Evolutionary conservation across 2,888 invertebrate species (phyloP).

Genomic region (Pachliopta kotzebuea): DNA sequence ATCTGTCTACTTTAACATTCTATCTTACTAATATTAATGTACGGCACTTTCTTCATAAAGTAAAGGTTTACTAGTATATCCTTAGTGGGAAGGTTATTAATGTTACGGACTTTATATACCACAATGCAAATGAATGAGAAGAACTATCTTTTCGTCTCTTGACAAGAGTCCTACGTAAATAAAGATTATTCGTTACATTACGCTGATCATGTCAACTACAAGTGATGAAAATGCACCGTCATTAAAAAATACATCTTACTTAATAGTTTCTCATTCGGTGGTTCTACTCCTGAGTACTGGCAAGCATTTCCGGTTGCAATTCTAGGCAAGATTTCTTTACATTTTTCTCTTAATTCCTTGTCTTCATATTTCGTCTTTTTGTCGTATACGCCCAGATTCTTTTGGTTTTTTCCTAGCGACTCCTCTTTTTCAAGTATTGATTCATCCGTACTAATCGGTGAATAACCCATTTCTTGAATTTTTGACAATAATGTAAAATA

Average conservation of each 20-base stretch:
- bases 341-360: not conserved
- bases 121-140: too few species aligned
- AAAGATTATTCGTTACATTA: too few species aligned
- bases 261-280: not conserved
- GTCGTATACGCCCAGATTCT: not conserved
- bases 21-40: too few species aligned
- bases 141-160: too few species aligned
- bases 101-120: too few species aligned
- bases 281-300: not conserved
- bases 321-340: not conserved
- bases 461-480: not conserved
- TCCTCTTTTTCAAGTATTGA: not conserved
- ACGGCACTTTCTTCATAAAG: too few species aligned
- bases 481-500: slow-evolving; percentile 26
- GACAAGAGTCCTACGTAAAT: too few species aligned
- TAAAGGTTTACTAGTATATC: too few species aligned
- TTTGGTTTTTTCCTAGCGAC: too few species aligned
- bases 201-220: not conserved
- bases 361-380: not conserved
- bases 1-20: too few species aligned
- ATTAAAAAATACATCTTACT: not conserved
- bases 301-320: not conserved
- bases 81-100: too few species aligned
- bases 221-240: not conserved
- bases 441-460: not conserved